phyloP scores from a whole-genome alignment of 1,140 invertebrate species.

The Zaprionus africanus region DNA sequence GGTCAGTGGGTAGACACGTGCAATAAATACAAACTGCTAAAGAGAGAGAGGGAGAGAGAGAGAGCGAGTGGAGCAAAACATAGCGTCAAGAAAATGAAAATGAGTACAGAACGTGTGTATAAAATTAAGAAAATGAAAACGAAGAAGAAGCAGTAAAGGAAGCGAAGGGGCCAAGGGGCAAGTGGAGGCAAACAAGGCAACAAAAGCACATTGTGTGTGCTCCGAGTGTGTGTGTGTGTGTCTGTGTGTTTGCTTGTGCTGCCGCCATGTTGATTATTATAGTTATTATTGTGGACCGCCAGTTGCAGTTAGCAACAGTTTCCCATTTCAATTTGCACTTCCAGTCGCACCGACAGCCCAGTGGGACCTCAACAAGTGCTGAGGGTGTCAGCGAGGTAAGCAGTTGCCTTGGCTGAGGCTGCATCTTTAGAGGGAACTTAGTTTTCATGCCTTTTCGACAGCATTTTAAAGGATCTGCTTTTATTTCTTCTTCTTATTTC shows the following conservation, averaged over 20 bases:
- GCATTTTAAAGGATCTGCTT: no score
- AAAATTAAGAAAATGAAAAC: constrained; percentile 78
- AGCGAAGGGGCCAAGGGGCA: constrained; percentile 15
- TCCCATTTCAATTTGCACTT: constrained; percentile 16
- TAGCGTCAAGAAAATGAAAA: constrained; percentile 63
- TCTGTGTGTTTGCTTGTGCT: constrained; percentile 30
- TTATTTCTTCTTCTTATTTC: no score
- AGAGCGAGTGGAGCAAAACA: constrained; percentile 40
- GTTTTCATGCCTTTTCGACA: no score
- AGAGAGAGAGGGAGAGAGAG: background rate
- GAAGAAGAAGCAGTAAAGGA: constrained; percentile 20
- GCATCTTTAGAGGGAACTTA: no score
- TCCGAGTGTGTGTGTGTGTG: constrained; percentile 17
- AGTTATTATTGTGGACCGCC: constrained; percentile 68
- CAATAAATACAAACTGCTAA: constrained; percentile 70
- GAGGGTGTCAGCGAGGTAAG: background rate
- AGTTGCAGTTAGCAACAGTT: constrained; percentile 58
- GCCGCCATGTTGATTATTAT: constrained; percentile 73
- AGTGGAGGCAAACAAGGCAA: background rate
- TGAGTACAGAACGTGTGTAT: constrained; percentile 64
- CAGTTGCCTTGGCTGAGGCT: background rate
- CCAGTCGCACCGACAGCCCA: background rate
- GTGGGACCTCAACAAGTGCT: background rate
- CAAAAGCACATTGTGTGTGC: constrained; percentile 18
- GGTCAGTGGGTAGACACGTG: constrained; percentile 32